Percentiles rank a stretch among this genome's conserved stretches.
phyloP scores from a whole-genome alignment of 2,113 vertebrate genomes.

The Gymnarchus niloticus region DNA sequence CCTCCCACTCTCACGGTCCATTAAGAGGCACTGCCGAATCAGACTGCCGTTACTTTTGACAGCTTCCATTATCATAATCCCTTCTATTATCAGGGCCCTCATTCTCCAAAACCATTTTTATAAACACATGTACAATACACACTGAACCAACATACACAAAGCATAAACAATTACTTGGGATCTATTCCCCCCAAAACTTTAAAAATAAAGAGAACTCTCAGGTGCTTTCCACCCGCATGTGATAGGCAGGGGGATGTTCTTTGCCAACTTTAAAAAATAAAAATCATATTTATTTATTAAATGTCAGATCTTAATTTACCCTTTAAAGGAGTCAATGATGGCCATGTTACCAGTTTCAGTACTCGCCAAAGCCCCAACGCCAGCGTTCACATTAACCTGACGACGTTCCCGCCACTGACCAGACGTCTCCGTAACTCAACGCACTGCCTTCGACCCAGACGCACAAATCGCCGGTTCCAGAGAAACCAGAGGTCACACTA shows the following conservation, averaged over 20 bases:
- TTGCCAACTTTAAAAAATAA: background rate
- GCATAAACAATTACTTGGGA: background rate
- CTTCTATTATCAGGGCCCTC: background rate
- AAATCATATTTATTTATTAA: no score
- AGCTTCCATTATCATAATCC: background rate
- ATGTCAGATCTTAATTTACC: no score
- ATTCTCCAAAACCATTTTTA: background rate
- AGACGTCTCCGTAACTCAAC: background rate
- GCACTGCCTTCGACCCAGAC: background rate
- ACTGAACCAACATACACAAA: background rate
- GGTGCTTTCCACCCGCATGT: background rate
- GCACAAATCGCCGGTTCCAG: background rate
- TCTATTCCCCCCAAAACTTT: background rate
- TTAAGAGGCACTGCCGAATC: background rate
- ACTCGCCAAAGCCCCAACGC: background rate
- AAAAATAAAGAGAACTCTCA: background rate
- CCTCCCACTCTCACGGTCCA: background rate
- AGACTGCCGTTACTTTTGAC: background rate
- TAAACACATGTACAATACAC: background rate
- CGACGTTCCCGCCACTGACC: background rate
- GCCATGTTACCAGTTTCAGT: background rate
- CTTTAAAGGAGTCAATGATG: background rate
- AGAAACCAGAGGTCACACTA: conserved; percentile 7
- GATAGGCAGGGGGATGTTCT: background rate
- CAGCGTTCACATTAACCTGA: background rate